These are phyloP conservation scores for Blastobasis adustella DNA, from an alignment of 2,888 invertebrate species.

Conservation along the genomic window DNA sequence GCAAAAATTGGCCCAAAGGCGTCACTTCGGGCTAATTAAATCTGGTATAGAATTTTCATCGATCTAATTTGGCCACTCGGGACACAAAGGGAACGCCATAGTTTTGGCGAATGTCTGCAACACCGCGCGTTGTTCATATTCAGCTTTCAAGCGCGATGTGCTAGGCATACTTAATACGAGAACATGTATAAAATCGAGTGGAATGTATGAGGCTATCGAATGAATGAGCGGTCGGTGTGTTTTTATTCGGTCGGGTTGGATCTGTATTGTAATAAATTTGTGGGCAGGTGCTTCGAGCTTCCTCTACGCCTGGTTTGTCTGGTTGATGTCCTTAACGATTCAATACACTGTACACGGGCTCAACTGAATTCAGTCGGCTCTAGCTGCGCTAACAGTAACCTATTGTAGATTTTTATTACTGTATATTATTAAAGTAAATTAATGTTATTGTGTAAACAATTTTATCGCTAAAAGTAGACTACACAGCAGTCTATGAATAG, in stretches of 20 bases:
- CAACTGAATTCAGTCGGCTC: too few species aligned
- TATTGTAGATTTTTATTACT: too few species aligned
- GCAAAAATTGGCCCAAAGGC: constrained; percentile 26
- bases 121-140: constrained; percentile 48
- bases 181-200: constrained; percentile 21
- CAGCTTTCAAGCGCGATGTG: constrained; percentile 33
- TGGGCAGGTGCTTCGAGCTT: constrained; percentile 50
- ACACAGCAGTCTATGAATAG: too few species aligned
- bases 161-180: constrained; percentile 53
- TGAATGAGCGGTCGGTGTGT: constrained; percentile 16
- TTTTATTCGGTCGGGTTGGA: constrained; percentile 36
- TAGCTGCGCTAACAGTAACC: too few species aligned
- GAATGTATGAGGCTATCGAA: constrained; percentile 18
- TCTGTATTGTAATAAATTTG: constrained; percentile 48
- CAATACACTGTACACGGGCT: constrained; percentile 9
- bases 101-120: constrained; percentile 55
- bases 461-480: too few species aligned
- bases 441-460: too few species aligned
- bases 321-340: constrained; percentile 46
- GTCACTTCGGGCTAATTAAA: constrained; percentile 11
- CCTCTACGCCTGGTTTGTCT: constrained; percentile 46
- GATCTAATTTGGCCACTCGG: constrained; percentile 34
- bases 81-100: constrained; percentile 31
- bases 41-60: constrained; percentile 28
- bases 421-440: too few species aligned